Evolutionary conservation across 2,113 vertebrate species (phyloP).

Genomic region (Hypocryptadius cinnamomeus): DNA sequence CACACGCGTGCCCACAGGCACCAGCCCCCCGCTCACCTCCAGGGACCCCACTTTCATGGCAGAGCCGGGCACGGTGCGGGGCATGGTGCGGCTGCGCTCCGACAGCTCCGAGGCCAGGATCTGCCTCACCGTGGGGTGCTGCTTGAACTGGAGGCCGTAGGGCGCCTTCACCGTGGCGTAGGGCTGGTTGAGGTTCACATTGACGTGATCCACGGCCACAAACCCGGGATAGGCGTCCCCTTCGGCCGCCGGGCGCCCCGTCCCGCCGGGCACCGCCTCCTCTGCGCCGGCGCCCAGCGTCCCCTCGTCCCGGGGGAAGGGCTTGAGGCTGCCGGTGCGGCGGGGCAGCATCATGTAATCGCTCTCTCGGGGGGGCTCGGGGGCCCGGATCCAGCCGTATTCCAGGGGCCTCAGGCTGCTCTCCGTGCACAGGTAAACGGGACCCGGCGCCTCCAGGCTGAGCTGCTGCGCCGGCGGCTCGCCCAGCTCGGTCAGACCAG

Average conservation of each 20-base stretch:
- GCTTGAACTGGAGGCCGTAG: slow-evolving; percentile 89
- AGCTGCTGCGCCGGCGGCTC: slow-evolving; percentile 79
- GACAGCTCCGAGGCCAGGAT: slow-evolving; percentile 85
- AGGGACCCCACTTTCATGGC: slow-evolving; percentile 90
- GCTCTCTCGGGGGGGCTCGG: slow-evolving; percentile 78
- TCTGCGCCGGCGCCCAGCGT: slow-evolving; percentile 80
- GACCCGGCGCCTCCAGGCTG: slow-evolving; percentile 78
- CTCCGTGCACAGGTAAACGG: slow-evolving; percentile 92
- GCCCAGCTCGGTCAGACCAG: slow-evolving; percentile 81
- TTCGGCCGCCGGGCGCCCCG: slow-evolving; percentile 76
- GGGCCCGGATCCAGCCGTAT: slow-evolving; percentile 81
- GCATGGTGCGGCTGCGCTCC: slow-evolving; percentile 95
- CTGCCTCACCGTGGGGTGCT: slow-evolving; percentile 87
- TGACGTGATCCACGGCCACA: slow-evolving; percentile 82
- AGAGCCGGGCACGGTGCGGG: slow-evolving; percentile 90
- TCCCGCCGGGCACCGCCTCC: slow-evolving; percentile 78
- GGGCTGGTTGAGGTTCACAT: slow-evolving; percentile 86
- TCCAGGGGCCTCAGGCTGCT: slow-evolving; percentile 79
- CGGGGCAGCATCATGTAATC: slow-evolving; percentile 97
- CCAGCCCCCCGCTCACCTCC: slow-evolving; percentile 80
- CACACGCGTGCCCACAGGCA: rapidly evolving
- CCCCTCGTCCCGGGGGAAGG: slow-evolving; percentile 77
- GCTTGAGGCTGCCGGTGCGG: slow-evolving; percentile 89
- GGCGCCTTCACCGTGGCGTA: slow-evolving; percentile 91
- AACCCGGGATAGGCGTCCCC: slow-evolving; percentile 86